These are phyloP conservation scores for Orthochromis malagaraziensis DNA, from an alignment of 2,113 vertebrate genomes.

Conservation along the genomic window DNA sequence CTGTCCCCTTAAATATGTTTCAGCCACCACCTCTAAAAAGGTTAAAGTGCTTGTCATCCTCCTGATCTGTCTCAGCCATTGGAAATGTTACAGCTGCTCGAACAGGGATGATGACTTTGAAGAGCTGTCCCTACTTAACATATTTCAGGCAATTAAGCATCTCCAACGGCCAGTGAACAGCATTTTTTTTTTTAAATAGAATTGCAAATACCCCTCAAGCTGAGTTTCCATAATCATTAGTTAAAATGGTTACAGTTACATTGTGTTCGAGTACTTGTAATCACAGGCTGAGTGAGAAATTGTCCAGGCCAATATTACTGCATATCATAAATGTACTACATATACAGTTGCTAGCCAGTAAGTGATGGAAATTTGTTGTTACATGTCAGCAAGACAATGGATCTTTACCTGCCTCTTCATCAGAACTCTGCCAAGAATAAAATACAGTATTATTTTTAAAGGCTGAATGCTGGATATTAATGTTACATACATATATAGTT, in stretches of 20 bases:
- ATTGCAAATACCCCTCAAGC: background rate
- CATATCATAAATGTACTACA: background rate
- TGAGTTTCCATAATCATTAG: background rate
- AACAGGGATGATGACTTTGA: background rate
- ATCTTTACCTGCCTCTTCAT: background rate
- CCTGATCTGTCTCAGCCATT: background rate
- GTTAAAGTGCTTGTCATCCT: background rate
- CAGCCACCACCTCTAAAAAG: accelerated
- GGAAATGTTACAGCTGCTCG: background rate
- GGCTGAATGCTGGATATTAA: background rate
- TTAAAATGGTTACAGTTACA: background rate
- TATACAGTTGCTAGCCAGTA: background rate
- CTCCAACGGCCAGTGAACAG: background rate
- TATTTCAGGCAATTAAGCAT: background rate
- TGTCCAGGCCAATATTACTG: background rate
- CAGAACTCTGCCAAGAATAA: background rate
- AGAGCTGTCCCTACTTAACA: background rate
- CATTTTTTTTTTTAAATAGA: background rate
- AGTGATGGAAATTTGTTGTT: background rate
- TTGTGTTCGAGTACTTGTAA: background rate
- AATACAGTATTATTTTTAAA: background rate
- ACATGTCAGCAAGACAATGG: background rate
- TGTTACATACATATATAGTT: background rate
- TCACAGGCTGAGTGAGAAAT: background rate
- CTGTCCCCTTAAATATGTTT: background rate